Evolutionary conservation across 2,797 vertebrate species (phyloP), one percentile per base, ranked within the genome.

Genomic region (Pempheris klunzingeri): DNA sequence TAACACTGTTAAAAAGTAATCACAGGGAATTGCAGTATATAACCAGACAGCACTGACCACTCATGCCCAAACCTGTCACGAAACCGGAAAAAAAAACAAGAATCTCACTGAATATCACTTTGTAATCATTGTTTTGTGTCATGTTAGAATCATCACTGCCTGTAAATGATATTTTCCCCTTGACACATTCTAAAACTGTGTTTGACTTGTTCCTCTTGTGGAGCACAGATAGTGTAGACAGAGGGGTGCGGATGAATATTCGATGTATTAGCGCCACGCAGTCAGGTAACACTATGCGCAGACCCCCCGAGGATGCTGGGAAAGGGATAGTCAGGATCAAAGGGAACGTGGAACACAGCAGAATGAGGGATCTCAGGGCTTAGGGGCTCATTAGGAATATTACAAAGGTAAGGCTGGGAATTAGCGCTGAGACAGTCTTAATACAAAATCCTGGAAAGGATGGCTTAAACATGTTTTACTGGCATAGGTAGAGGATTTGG

Each of bases 331-430:
- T 86, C 79, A 90, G 87, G 94, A 95, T 95, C 94, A 95, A 95
- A 95, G 94, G 85, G 82, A 88, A 87, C 59, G 88, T 83, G 82
- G 83, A 91, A 90, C 87, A 92, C 73, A 83, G 87, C 91, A 90
- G 91, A 93, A 93, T 76, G 87, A 92, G 80, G 91, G 91, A 94
- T 95, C 92, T 88, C 59, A 65, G 82, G 89, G 93, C 92, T 95
- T 93, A 94, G 86, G 80, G 91, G 85, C 94, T 94, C 94, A 94
- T 95, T 95, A 94, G 85, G 82, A 93, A 92, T 90, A 94, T 94
- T 94, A 94, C 88, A 84, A 93, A 93, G 92, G 91, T 94, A 86
- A 93, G 90, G 68, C 90, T 92, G 87, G 92, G 93, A 93, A 92
- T 95, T 94, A 93, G 79, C 75, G 71, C 83, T 83, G 89, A 94